phyloP scores from a whole-genome alignment of 2,888 invertebrate species.

The Lasioglossum leucozonium region DNA sequence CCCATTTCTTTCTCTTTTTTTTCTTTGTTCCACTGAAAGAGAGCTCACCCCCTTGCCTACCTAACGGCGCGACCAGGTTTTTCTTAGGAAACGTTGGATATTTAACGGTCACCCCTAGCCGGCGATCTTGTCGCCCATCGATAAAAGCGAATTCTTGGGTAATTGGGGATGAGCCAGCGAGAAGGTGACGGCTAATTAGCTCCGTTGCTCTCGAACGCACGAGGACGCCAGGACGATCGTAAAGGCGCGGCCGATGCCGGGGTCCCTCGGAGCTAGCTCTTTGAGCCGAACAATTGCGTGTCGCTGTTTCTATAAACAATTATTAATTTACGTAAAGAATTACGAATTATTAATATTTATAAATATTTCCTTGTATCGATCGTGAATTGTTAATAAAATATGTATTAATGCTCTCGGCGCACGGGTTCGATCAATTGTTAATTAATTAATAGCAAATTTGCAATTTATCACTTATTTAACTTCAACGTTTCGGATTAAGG shows the following conservation, averaged over 20 bases:
- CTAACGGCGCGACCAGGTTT: slow-evolving; percentile 4
- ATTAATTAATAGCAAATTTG: no score
- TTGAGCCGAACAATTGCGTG: neutral
- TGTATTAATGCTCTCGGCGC: no score
- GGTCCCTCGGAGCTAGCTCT: neutral
- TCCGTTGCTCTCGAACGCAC: neutral
- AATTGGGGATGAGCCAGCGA: neutral
- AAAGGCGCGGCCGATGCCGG: neutral
- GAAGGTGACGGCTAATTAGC: neutral
- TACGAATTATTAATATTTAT: no score
- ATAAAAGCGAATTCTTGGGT: slow-evolving; percentile 12
- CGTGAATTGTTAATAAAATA: no score
- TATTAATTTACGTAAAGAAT: no score
- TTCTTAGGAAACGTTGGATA: neutral
- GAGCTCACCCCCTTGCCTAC: neutral
- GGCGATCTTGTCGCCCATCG: neutral
- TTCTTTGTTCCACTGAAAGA: neutral
- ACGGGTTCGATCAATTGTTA: no score
- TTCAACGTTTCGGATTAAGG: no score
- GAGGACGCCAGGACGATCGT: neutral
- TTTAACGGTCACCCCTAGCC: neutral
- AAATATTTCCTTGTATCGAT: no score
- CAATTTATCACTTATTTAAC: no score
- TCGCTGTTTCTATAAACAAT: neutral
- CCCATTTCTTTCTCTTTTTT: neutral